phyloP scores from a whole-genome alignment of 2,113 vertebrate genomes.

The Vanacampus margaritifer region DNA sequence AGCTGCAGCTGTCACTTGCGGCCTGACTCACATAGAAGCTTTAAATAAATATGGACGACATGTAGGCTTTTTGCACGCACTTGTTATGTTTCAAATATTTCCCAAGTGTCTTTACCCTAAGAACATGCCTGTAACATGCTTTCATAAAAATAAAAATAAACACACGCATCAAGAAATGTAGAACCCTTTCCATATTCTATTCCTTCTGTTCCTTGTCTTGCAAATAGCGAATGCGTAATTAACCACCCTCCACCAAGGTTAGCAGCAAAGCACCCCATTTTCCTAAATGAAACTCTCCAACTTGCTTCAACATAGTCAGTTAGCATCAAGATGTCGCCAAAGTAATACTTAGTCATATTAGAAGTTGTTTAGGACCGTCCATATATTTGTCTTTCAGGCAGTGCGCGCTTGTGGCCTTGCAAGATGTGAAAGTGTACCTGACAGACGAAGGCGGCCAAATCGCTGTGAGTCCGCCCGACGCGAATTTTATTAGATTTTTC shows the following conservation, averaged over 20 bases:
- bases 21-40: constrained; percentile 18
- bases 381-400: constrained; percentile 69
- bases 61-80: background rate
- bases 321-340: too few species aligned
- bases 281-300: too few species aligned
- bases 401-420: constrained; percentile 88
- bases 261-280: background rate
- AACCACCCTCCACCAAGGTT: too few species aligned
- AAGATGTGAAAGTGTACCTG: constrained; percentile 89
- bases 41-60: constrained; percentile 3
- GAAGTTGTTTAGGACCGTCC: background rate
- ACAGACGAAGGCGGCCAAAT: constrained; percentile 88
- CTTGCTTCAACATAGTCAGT: too few species aligned
- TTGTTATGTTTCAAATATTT: background rate
- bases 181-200: too few species aligned
- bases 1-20: constrained; percentile 60
- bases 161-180: background rate
- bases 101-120: too few species aligned
- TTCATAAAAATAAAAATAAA: background rate
- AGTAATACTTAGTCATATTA: too few species aligned
- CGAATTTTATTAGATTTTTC: background rate
- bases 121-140: background rate
- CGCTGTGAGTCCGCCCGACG: constrained; percentile 77
- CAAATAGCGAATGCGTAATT: too few species aligned
- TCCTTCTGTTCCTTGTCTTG: too few species aligned